Conservation (phyloP, 1,140 invertebrate genomes). For the Drosophila arizonae region DNA sequence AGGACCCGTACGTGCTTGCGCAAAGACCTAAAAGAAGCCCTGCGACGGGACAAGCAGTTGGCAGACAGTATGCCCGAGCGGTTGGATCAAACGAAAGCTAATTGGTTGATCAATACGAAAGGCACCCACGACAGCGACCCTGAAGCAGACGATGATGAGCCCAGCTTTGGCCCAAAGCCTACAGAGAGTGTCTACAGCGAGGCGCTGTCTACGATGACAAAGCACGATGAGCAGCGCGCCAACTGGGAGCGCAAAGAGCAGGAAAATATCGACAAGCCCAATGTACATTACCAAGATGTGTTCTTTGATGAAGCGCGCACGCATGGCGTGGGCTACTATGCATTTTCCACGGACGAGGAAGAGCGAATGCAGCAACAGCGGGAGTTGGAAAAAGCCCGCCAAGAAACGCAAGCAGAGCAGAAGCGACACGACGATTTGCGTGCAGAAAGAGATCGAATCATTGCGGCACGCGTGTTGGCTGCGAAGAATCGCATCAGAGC, state of each 20-base stretch:
- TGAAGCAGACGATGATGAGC: conserved; percentile 23
- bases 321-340: conserved; percentile 95
- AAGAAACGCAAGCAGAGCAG: conserved; percentile 89
- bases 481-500: conserved; percentile 90
- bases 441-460: conserved; percentile 87
- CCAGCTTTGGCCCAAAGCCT: conserved; percentile 46
- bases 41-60: conserved; percentile 87
- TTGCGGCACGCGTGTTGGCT: conserved; percentile 90
- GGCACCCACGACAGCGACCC: conserved; percentile 29
- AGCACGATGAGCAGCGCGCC: conserved; percentile 84
- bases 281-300: conserved; percentile 95
- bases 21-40: conserved; percentile 89
- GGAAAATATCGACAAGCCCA: conserved; percentile 84
- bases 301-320: conserved; percentile 93
- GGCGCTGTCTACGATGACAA: conserved; percentile 74
- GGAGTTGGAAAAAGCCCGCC: conserved; percentile 87
- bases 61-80: conserved; percentile 83
- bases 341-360: conserved; percentile 92
- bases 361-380: conserved; percentile 90
- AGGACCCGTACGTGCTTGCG: conserved; percentile 91
- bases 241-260: conserved; percentile 87
- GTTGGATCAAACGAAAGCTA: conserved; percentile 78
- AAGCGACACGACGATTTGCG: conserved; percentile 86
- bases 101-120: conserved; percentile 75
- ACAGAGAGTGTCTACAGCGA: conserved; percentile 67